Evolutionary conservation across 2,113 vertebrate genomes (phyloP).

Genomic region (Monarcha castaneiventris): DNA sequence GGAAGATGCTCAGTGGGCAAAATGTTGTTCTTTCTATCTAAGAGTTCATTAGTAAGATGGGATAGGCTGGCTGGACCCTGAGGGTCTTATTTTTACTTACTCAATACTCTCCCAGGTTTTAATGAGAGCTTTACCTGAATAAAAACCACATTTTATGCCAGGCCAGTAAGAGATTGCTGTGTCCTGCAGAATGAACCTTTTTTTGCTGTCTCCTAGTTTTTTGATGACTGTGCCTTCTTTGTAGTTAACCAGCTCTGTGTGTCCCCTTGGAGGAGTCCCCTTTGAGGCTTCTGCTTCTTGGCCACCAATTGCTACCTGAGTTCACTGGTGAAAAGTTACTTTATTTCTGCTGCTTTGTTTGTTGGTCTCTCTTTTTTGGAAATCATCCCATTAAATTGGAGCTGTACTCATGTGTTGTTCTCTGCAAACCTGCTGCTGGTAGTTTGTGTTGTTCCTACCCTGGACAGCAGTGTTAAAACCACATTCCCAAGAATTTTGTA

Average conservation of each 20-base stretch:
- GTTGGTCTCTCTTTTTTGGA: neutral
- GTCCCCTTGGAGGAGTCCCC: neutral
- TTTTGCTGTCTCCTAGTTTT: neutral
- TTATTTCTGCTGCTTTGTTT: neutral
- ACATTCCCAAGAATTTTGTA: neutral
- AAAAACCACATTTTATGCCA: neutral
- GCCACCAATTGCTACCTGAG: neutral
- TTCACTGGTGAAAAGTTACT: neutral
- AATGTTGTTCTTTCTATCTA: neutral
- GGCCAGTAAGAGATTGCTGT: neutral
- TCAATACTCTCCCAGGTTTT: neutral
- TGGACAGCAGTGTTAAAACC: neutral
- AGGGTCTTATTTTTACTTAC: constrained; percentile 19
- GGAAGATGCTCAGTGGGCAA: neutral
- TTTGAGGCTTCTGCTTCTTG: neutral
- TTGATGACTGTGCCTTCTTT: neutral
- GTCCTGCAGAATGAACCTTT: neutral
- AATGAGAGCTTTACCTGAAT: constrained; percentile 27
- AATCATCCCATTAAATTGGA: neutral
- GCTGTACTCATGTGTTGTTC: neutral
- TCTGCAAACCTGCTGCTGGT: neutral
- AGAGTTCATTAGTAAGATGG: neutral
- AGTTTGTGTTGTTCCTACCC: neutral
- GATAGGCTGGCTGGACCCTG: neutral
- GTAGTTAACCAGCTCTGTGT: neutral